phyloP scores from a whole-genome alignment of 2,888 invertebrate genomes.

The Erebia aethiops region DNA sequence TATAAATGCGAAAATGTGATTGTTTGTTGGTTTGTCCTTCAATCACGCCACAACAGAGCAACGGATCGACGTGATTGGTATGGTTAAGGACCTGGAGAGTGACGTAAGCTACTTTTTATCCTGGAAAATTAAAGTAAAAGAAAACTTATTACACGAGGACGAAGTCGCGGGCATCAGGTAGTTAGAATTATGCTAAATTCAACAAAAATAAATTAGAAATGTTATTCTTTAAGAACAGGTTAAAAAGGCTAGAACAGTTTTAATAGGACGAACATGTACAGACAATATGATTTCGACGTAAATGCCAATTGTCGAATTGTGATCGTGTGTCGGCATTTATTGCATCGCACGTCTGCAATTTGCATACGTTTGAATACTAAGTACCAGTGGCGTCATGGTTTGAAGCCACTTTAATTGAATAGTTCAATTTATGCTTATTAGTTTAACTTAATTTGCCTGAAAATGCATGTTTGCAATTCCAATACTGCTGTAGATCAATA shows the following conservation, averaged over 20 bases:
- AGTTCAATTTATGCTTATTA: slow-evolving; percentile 75
- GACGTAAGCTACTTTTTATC: too few species aligned
- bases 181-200: too few species aligned
- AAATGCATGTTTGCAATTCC: slow-evolving; percentile 38
- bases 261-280: slow-evolving; percentile 40
- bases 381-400: slow-evolving; percentile 72
- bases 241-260: background rate
- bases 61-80: too few species aligned
- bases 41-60: too few species aligned
- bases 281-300: slow-evolving; percentile 70
- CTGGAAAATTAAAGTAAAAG: too few species aligned
- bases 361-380: slow-evolving; percentile 83
- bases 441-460: slow-evolving; percentile 55
- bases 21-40: too few species aligned
- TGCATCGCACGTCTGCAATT: slow-evolving; percentile 81
- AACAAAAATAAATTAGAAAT: too few species aligned
- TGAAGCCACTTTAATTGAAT: slow-evolving; percentile 79
- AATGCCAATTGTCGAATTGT: slow-evolving; percentile 81
- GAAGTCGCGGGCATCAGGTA: too few species aligned
- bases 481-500: slow-evolving; percentile 9
- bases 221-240: background rate
- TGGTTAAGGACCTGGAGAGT: too few species aligned
- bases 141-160: too few species aligned
- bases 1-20: too few species aligned
- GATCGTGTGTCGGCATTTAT: slow-evolving; percentile 81